phyloP scores from a whole-genome alignment of 2,113 vertebrate species.

The Ciconia stormi region DNA sequence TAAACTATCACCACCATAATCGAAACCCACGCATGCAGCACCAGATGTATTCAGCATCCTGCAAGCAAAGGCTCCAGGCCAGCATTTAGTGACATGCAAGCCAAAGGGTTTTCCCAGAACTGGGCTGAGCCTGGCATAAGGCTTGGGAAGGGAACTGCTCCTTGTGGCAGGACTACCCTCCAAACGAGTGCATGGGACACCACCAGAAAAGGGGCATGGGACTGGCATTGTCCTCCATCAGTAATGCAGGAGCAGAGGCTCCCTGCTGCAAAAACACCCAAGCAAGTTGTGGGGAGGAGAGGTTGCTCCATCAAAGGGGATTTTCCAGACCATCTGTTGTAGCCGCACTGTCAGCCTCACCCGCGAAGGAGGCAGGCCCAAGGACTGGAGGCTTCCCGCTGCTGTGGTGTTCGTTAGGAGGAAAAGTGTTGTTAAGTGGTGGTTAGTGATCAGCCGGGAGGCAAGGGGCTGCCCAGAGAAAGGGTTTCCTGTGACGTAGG shows the following conservation, averaged over 20 bases:
- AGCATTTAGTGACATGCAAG: neutral
- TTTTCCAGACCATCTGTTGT: neutral
- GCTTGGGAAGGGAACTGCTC: neutral
- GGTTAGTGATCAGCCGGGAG: neutral
- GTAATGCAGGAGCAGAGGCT: neutral
- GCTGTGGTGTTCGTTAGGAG: neutral
- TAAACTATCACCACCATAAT: neutral
- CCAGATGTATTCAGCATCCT: slow-evolving; percentile 16
- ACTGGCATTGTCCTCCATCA: neutral
- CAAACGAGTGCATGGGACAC: neutral
- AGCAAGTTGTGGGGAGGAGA: neutral
- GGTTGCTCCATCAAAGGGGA: neutral
- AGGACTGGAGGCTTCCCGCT: neutral
- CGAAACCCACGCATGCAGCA: neutral
- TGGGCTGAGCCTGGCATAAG: neutral
- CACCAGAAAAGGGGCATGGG: neutral
- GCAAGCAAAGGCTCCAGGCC: neutral
- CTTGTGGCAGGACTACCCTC: neutral
- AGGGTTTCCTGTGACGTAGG: neutral
- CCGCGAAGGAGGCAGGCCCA: neutral
- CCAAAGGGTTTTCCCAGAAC: slow-evolving; percentile 14
- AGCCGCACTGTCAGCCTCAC: neutral
- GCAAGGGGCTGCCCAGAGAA: neutral
- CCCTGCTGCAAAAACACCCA: neutral
- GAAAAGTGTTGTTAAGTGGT: neutral